Base-by-base conservation (phyloP, 2,888 invertebrate genomes). In the Penaeus monodon region DNA sequence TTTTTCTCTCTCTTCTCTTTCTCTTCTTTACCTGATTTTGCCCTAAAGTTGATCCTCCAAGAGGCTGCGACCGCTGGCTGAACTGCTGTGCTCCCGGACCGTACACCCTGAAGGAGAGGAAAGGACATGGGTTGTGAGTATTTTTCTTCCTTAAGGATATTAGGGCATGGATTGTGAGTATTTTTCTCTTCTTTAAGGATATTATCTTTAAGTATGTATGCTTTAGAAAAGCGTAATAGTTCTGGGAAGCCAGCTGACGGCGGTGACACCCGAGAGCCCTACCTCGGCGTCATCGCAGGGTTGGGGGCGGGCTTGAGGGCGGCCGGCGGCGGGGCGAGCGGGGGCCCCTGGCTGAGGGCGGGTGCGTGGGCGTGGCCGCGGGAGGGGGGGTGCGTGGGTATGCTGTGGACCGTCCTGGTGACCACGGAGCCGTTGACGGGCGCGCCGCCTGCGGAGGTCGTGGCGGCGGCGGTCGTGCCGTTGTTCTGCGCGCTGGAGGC, bases 321-420 rank as follows among this genome's bases (percentile, higher is more conserved):
- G 3, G 84, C 38, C 29, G 29, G 4, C 63, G 73, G 12, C 49
- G 63, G 20, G 29, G 68, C 49, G 33, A 57, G 57, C 24, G 33
- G 73, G 33, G 76, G 79, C 24, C 63, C 44, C 38, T 85, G 85
- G 44, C 57, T 29, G 7, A 63, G 65, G 38, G 80, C 74, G 17
- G 84, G 89, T 17, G 86, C 89, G 38, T 82, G 85, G 33, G 89
- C 89, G 24, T 38, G 85, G 27, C 88, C 88, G 57, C 85, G 85
- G 63, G 89, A 78, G 17, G 89, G 85, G 14, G 81, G 85, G 68
- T 88, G 85, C 20, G 88, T 88, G 38, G 89, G 89, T 38, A 88
- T 89, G 57, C 88, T 88, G 83, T 89, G 89, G 64, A 89, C 89
- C 33, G 89, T 89, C 44, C 85, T 81, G 4, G 86, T 85, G 38